Percentiles rank a stretch among this genome's conserved stretches.
These are phyloP conservation scores for Galeopterus variegatus DNA, from an alignment of 2,113 vertebrate genomes.

Conservation along the genomic window DNA sequence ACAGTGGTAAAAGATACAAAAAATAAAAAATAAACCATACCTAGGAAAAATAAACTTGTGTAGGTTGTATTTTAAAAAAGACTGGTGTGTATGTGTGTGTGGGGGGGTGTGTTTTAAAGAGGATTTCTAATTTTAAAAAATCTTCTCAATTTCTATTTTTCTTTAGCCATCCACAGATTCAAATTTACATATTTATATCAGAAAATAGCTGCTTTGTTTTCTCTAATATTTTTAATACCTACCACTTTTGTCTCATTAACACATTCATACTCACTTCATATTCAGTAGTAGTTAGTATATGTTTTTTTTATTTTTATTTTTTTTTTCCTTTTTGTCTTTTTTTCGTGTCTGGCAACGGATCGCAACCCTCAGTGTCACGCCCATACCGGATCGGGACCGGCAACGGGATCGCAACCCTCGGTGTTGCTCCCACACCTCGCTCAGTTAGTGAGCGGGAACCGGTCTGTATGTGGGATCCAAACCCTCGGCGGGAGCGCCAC, in stretches of 20 bases:
- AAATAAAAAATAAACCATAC: not conserved
- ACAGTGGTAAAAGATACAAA: not conserved
- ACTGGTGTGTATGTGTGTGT: not conserved
- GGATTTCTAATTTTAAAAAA: slow-evolving; percentile 1
- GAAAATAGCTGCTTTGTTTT: slow-evolving; percentile 40
- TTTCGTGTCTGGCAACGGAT: too few species aligned
- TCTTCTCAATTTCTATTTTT: slow-evolving; percentile 49
- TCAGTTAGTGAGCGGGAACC: too few species aligned
- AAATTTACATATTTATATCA: slow-evolving; percentile 38
- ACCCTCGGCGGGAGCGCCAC: too few species aligned
- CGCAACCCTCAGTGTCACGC: too few species aligned
- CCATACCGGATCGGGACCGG: too few species aligned
- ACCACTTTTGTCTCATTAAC: not conserved
- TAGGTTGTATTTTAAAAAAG: not conserved
- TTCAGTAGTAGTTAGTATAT: not conserved
- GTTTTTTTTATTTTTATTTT: too few species aligned
- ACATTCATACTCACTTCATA: not conserved
- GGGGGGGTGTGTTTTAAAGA: not conserved
- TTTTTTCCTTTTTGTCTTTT: too few species aligned
- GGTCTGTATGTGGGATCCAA: too few species aligned
- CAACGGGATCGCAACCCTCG: too few species aligned
- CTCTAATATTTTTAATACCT: slow-evolving; percentile 18
- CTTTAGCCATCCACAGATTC: slow-evolving; percentile 9
- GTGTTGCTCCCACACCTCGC: too few species aligned
- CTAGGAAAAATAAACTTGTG: slow-evolving; percentile 41